These are phyloP conservation scores for Apamea anceps DNA, from an alignment of 2,888 invertebrate genomes.

Conservation along the genomic window DNA sequence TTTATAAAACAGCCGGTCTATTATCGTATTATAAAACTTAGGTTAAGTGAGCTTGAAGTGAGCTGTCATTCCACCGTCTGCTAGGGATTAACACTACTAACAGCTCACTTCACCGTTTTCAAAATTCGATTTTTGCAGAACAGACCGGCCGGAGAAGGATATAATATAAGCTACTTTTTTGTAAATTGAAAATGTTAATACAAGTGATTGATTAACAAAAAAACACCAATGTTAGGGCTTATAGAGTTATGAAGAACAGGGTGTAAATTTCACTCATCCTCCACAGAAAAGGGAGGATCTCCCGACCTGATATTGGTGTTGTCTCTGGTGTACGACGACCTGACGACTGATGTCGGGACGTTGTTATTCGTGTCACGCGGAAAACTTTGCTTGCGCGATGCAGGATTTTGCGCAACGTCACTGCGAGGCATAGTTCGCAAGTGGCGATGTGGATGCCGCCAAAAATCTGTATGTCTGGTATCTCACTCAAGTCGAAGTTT, in stretches of 20 bases:
- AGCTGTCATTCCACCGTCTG: neutral
- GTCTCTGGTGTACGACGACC: neutral
- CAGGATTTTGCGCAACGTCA: neutral
- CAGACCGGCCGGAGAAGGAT: neutral
- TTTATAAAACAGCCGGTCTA: too few species aligned
- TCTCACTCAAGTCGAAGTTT: too few species aligned
- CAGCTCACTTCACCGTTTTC: neutral
- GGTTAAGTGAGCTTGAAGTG: neutral
- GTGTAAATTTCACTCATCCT: neutral
- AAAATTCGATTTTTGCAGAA: neutral
- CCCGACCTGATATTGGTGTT: too few species aligned
- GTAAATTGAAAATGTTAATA: neutral
- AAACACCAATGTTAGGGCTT: neutral
- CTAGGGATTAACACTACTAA: neutral
- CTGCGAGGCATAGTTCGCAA: neutral
- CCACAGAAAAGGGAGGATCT: neutral
- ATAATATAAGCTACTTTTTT: neutral
- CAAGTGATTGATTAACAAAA: neutral
- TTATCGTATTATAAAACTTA: neutral
- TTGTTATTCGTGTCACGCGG: neutral
- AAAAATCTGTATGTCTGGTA: neutral
- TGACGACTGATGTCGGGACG: neutral
- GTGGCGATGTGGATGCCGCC: too few species aligned
- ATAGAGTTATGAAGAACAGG: too few species aligned
- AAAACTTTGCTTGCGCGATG: neutral